A percentile compares a stretch with the other conserved stretches of the same genome.
These are phyloP conservation scores for Pseudococcus jackbeardsleyi DNA, from an alignment of 2,888 invertebrate species.

Conservation along the genomic window DNA sequence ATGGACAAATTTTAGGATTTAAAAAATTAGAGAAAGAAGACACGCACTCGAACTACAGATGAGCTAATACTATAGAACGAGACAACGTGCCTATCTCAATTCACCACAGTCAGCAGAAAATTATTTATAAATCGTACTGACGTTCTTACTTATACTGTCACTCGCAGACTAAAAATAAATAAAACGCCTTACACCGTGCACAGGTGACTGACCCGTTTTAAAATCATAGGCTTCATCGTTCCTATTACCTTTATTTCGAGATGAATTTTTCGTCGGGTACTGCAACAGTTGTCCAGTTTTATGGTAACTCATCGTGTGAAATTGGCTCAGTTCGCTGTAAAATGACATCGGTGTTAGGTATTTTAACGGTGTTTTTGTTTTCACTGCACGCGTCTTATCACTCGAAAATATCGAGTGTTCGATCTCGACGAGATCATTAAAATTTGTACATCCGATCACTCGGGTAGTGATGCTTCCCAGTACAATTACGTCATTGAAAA, in stretches of 20 bases:
- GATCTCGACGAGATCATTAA: neutral
- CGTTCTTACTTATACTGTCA: slow-evolving; percentile 55
- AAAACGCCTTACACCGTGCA: slow-evolving; percentile 25
- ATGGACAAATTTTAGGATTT: neutral
- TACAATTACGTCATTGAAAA: neutral
- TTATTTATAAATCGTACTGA: slow-evolving; percentile 62
- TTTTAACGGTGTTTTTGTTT: neutral
- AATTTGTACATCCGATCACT: neutral
- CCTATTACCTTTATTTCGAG: slow-evolving; percentile 43
- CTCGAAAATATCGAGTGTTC: neutral
- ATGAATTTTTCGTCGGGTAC: slow-evolving; percentile 15
- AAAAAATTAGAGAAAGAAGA: neutral
- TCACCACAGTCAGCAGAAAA: slow-evolving; percentile 50
- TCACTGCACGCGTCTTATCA: neutral
- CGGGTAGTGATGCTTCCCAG: neutral
- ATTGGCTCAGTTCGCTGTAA: slow-evolving; percentile 11
- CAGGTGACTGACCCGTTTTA: slow-evolving; percentile 63
- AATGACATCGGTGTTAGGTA: neutral
- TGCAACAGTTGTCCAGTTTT: slow-evolving; percentile 51
- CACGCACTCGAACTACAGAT: neutral
- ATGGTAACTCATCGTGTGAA: slow-evolving; percentile 49
- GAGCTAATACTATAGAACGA: slow-evolving; percentile 20
- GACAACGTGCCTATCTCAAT: slow-evolving; percentile 36
- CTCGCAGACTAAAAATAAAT: slow-evolving; percentile 58
- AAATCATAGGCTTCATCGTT: neutral